Evolutionary conservation across 2,888 invertebrate species (phyloP).

Genomic region (Sceliomorpha sp.): DNA sequence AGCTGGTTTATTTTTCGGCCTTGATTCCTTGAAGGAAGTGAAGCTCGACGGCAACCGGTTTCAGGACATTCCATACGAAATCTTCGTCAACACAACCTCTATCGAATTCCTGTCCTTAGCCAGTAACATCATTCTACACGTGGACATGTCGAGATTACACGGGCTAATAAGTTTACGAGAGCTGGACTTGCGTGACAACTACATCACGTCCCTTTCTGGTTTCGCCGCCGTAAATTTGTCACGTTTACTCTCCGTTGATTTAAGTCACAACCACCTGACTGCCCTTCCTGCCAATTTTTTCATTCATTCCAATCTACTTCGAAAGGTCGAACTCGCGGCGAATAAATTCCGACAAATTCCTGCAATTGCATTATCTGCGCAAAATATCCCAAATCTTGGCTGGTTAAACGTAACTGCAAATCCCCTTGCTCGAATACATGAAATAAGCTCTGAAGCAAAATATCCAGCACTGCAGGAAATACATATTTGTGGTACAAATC

Average conservation of each 20-base stretch:
- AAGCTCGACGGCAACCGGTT: slow-evolving; percentile 88
- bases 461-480: slow-evolving; percentile 91
- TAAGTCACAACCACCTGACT: slow-evolving; percentile 88
- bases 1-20: slow-evolving; percentile 86
- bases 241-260: slow-evolving; percentile 87
- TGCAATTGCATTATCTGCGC: slow-evolving; percentile 87
- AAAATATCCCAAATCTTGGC: slow-evolving; percentile 86
- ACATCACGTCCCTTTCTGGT: slow-evolving; percentile 87
- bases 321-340: slow-evolving; percentile 88
- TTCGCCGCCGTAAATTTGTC: slow-evolving; percentile 89
- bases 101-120: slow-evolving; percentile 87
- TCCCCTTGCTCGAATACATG: slow-evolving; percentile 88
- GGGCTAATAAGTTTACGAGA: slow-evolving; percentile 88
- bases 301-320: slow-evolving; percentile 86
- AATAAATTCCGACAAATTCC: slow-evolving; percentile 92
- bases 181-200: slow-evolving; percentile 88
- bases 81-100: slow-evolving; percentile 87
- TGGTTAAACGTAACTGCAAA: slow-evolving; percentile 92
- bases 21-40: slow-evolving; percentile 89
- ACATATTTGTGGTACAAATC: slow-evolving; percentile 89
- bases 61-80: slow-evolving; percentile 89
- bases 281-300: slow-evolving; percentile 91
- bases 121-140: slow-evolving; percentile 85
- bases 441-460: slow-evolving; percentile 84
- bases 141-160: slow-evolving; percentile 89